Evolutionary conservation across 1,140 invertebrate species (phyloP).

Genomic region (Drosophila ficusphila): DNA sequence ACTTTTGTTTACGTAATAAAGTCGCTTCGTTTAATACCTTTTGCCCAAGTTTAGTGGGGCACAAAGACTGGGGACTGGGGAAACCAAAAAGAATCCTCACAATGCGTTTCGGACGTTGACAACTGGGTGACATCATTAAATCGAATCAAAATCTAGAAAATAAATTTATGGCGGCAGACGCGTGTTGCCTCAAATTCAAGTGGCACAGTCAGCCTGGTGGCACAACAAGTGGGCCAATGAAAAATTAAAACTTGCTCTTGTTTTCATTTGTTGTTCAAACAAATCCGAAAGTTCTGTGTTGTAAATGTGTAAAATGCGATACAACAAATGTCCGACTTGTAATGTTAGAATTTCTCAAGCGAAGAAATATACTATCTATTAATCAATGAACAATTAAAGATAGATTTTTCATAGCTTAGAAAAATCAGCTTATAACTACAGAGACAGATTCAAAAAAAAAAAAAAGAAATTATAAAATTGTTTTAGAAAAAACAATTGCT

Average conservation of each 20-base stretch:
- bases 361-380: not conserved
- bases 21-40: slow-evolving; percentile 17
- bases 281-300: slow-evolving; percentile 1
- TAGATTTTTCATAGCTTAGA: too few relatives aligned
- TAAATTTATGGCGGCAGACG: slow-evolving; percentile 53
- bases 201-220: slow-evolving; percentile 21
- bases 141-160: slow-evolving; percentile 58
- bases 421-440: too few relatives aligned
- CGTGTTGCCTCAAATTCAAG: slow-evolving; percentile 41
- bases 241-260: slow-evolving; percentile 14
- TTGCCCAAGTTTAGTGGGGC: slow-evolving; percentile 56
- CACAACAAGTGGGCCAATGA: slow-evolving; percentile 53
- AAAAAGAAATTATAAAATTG: too few relatives aligned
- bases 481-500: too few relatives aligned
- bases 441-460: too few relatives aligned
- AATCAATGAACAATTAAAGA: too few relatives aligned
- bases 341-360: not conserved
- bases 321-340: not conserved
- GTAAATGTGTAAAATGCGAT: not conserved
- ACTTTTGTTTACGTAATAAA: slow-evolving; percentile 31
- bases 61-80: not conserved
- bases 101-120: slow-evolving; percentile 33
- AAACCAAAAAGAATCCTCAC: slow-evolving; percentile 46
- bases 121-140: slow-evolving; percentile 72
- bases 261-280: slow-evolving; percentile 29